Base-by-base conservation (phyloP, 2,113 vertebrate species). In the Polypterus senegalus region DNA sequence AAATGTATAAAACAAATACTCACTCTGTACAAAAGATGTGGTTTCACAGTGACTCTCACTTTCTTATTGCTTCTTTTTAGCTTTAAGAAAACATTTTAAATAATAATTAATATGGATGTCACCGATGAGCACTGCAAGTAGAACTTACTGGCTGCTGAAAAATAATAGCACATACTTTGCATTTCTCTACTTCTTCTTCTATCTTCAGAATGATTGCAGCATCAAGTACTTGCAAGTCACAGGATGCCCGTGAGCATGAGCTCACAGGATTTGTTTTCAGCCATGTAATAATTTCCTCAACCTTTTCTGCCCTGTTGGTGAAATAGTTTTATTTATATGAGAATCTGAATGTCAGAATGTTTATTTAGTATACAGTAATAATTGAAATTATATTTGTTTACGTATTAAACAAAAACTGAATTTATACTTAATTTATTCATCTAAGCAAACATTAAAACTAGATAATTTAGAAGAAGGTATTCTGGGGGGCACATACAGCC, bases 11-110 rank as follows among this genome's bases (percentile, higher is more conserved):
- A 27, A 27, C 27, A 27, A 48, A 59, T 49, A 86, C 92, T 89
- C 77, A 98, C 96, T 77, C 90, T 88, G 75, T 91, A 98, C 43
- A 98, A 83, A 60, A 99, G 86, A 69, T 97, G 95, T 61, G 95
- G 91, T 69, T 97, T 99, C 68, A 99, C 96, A 3, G 93, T 99
- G 60, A 98, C 94, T 47, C 93, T 89, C 5, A 99, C 93, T 74
- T 97, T 98, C 80, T 97, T 97, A 66, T 77, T 91, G 77, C 77
- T 91, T 76, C 88, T 95, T 73, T 89, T 94, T 62, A 88, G 81
- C 94, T 97, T 63, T 11, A 63, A 74, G 61, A 43, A 51, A 58
- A n/a, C 9, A 8, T 60, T 62, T 58, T 43, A 4, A 43, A 4
- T 46, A 47, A n/a, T 10, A 10, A 54, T 1, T 4, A 9, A 10